A percentile compares a stretch with the other conserved stretches of the same genome.
phyloP scores from a whole-genome alignment of 2,888 invertebrate genomes.

The Melanotus villosus region DNA sequence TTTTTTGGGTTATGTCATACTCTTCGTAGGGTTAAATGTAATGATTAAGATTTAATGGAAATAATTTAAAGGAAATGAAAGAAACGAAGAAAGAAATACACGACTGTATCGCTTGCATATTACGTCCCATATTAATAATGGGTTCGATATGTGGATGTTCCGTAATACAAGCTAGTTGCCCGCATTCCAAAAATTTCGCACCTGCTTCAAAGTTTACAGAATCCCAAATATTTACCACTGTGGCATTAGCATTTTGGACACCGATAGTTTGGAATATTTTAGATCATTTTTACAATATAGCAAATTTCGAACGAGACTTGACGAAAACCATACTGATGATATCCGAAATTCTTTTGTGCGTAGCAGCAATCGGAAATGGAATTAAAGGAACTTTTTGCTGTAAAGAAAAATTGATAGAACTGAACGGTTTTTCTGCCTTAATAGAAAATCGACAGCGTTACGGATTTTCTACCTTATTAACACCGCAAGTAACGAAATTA shows the following conservation, averaged over 20 bases:
- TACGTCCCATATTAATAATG: not conserved
- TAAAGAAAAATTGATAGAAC: not conserved
- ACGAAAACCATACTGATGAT: not conserved
- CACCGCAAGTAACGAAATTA: not conserved
- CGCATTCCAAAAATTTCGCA: not conserved
- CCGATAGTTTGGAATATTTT: not conserved
- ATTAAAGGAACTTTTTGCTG: not conserved
- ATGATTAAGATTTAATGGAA: too few species aligned
- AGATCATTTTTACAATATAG: not conserved
- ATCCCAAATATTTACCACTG: not conserved
- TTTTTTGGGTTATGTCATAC: too few species aligned
- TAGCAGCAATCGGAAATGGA: not conserved
- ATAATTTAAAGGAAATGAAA: too few species aligned
- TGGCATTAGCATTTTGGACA: not conserved
- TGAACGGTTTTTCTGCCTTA: not conserved
- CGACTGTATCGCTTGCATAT: not conserved
- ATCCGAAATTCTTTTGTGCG: not conserved
- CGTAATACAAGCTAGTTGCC: not conserved
- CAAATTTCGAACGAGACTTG: too few species aligned
- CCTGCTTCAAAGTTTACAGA: not conserved
- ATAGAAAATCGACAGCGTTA: constrained; percentile 6
- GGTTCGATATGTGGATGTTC: not conserved
- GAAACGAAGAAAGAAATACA: too few species aligned
- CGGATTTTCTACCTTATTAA: not conserved
- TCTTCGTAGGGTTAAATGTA: too few species aligned